Base-by-base conservation (phyloP, 2,113 vertebrate species). In the Sceloporus tristichus region DNA sequence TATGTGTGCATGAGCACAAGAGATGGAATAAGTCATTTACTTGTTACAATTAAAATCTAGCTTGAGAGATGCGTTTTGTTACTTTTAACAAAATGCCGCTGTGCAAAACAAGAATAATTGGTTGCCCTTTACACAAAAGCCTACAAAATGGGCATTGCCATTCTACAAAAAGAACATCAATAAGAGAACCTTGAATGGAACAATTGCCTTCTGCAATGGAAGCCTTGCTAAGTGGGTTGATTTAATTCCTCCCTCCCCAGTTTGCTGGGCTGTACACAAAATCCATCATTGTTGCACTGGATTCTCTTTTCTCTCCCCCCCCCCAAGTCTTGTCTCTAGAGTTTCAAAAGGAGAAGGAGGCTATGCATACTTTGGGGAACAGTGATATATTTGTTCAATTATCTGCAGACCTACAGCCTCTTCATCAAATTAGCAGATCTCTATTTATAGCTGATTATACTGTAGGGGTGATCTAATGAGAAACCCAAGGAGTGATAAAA, bases 381-480 rank as follows among this genome's bases (percentile, higher is more conserved):
- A 79, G 92, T 90, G 86, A 90, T n/a, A 3, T 76, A 92, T 93
- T 93, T 94, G 86, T 80, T 90, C 90, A 94, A 89, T 93, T 88
- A 93, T 75, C 82, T 85, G 59, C 9, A 91, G 73, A 92, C 79
- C 62, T 88, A 84, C 59, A 92, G 90, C 87, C 89, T 93, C 94
- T 94, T 91, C 93, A 94, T 29, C 81, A 87, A 80, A 93, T 93
- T 84, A 90, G 88, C 74, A 77, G 89, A 90, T 89, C 0, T 5
- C 92, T 92, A 40, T 95, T 94, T 89, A 88, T 74, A 90, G 90
- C 87, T 83, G 77, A 90, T 80, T 90, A 91, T 82, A 92, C 88
- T 82, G 34, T n/a, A 88, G 7, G 71, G 77, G 78, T 68, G 73
- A 92, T 83, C 88, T 79, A 88, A 92, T 82, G 66, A 91, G 89